Conservation (phyloP, 2,888 invertebrate genomes). For the Parapristionchus giblindavisi region DNA sequence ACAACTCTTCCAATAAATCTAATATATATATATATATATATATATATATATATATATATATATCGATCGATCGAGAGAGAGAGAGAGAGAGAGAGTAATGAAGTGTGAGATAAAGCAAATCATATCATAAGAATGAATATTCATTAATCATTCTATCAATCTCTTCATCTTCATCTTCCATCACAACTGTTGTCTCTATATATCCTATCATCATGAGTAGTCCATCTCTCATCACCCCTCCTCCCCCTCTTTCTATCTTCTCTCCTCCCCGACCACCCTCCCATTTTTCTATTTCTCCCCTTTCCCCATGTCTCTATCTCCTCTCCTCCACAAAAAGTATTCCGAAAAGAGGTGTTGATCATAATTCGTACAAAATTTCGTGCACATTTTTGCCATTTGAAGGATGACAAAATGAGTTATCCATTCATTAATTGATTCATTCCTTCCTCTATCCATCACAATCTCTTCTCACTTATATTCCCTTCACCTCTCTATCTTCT, state of each 20-base stretch:
- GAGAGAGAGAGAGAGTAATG: neutral
- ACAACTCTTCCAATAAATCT: too few relatives aligned
- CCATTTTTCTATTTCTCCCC: neutral
- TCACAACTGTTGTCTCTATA: too few relatives aligned
- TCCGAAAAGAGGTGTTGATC: too few relatives aligned
- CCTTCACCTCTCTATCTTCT: neutral
- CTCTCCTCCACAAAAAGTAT: neutral
- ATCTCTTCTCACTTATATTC: neutral
- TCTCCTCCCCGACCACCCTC: neutral
- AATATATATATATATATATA: too few relatives aligned
- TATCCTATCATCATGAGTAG: too few relatives aligned
- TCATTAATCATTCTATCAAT: neutral
- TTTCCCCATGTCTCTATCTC: neutral
- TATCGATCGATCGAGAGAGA: too few relatives aligned
- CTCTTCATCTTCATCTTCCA: neutral
- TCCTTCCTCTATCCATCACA: neutral
- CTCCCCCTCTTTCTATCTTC: neutral
- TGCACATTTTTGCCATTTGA: too few relatives aligned
- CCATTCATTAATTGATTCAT: constrained; percentile 3
- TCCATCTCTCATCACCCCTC: neutral
- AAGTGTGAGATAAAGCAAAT: neutral
- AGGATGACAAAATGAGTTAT: too few relatives aligned
- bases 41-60: too few relatives aligned
- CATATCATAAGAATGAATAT: neutral
- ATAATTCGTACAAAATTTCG: too few relatives aligned